Evolutionary conservation across 2,888 invertebrate species (phyloP).

Genomic region (Apodemia zela): DNA sequence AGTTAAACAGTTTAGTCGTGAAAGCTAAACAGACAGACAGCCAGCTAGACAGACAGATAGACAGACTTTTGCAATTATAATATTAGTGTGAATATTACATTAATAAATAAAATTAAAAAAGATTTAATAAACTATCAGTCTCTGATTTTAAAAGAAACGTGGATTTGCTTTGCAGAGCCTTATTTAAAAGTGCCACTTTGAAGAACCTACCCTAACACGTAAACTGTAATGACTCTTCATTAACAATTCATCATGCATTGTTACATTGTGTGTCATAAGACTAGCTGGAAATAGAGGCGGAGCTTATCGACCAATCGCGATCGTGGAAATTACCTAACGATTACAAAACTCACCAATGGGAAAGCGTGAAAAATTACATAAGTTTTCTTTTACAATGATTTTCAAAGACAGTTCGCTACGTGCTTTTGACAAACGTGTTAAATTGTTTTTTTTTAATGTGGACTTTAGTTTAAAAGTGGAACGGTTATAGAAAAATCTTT

Average conservation of each 20-base stretch:
- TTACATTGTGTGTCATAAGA: conserved; percentile 45
- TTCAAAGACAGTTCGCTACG: conserved; percentile 18
- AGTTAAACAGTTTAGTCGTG: too few species aligned
- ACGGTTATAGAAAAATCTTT: too few species aligned
- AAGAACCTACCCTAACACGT: conserved; percentile 36
- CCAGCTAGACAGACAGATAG: too few species aligned
- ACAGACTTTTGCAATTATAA: too few species aligned
- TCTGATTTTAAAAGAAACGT: neutral
- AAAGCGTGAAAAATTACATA: conserved; percentile 43
- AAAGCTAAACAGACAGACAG: too few species aligned
- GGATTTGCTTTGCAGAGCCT: neutral
- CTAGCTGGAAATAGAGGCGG: conserved; percentile 58
- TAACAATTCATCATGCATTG: conserved; percentile 57
- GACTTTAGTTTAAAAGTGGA: neutral
- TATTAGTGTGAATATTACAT: too few species aligned
- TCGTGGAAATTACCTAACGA: conserved; percentile 51
- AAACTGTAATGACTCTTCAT: conserved; percentile 60
- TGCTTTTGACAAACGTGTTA: conserved; percentile 23
- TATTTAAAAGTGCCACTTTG: conserved; percentile 23
- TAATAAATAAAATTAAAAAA: too few species aligned
- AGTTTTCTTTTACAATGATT: conserved; percentile 31
- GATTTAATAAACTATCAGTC: too few species aligned
- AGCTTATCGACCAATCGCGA: conserved; percentile 51
- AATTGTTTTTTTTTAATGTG: conserved; percentile 16
- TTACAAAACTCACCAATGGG: conserved; percentile 50